These are phyloP conservation scores for Halcyon smyrnensis DNA, from an alignment of 2,797 vertebrate species.

Conservation along the genomic window DNA sequence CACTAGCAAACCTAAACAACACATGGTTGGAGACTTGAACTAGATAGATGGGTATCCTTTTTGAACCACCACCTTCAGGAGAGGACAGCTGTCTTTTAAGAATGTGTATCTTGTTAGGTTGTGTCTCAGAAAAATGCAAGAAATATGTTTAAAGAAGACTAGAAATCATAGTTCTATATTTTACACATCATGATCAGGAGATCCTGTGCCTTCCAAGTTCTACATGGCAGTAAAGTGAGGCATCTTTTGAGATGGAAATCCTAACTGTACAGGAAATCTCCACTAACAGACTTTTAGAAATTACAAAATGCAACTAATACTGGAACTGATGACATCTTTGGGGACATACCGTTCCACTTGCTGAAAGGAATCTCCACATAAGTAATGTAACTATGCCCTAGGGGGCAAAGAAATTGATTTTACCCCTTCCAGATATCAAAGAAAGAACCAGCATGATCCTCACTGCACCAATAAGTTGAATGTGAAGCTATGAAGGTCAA, in stretches of 20 bases:
- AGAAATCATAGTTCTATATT: background rate
- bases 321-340: background rate
- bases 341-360: background rate
- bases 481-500: background rate
- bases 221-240: background rate
- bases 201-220: background rate
- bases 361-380: background rate
- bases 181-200: background rate
- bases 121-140: background rate
- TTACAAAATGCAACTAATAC: background rate
- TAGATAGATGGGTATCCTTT: background rate
- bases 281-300: background rate
- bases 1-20: background rate
- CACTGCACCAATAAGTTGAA: background rate
- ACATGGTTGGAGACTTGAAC: background rate
- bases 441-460: background rate
- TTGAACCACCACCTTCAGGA: background rate
- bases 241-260: background rate
- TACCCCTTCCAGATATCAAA: constrained; percentile 9
- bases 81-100: background rate
- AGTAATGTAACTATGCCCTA: background rate
- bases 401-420: constrained; percentile 2
- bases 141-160: background rate
- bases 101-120: background rate
- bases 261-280: background rate